Conservation (phyloP, 2,888 invertebrate species). For the Cryptosula pallasiana region DNA sequence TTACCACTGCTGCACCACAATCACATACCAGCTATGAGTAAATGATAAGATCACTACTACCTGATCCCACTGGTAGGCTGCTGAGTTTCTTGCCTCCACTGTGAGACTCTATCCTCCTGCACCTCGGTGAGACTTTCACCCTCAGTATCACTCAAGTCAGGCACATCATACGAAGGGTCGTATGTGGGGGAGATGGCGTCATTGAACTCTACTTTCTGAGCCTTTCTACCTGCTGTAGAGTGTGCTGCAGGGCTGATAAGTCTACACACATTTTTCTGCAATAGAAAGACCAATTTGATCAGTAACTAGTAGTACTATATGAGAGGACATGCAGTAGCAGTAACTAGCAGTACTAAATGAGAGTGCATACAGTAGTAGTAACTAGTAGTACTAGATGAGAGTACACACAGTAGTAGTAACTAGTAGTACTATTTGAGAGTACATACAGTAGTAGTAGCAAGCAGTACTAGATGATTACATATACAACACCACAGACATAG, state of each 20-base stretch:
- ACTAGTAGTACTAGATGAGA: not conserved
- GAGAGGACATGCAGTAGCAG: not conserved
- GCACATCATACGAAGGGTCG: constrained; percentile 1
- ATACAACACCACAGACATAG: too few species aligned
- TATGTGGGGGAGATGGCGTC: constrained; percentile 1
- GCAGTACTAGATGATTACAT: not conserved
- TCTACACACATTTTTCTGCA: not conserved
- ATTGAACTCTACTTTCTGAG: not conserved
- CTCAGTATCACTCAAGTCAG: constrained; percentile 17
- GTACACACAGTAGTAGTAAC: too few species aligned
- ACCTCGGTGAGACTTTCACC: not conserved
- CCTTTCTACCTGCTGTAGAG: not conserved
- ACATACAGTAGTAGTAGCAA: not conserved
- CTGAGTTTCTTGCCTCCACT: constrained; percentile 7
- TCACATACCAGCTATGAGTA: too few species aligned
- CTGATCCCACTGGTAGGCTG: not conserved
- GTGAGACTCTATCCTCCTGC: not conserved
- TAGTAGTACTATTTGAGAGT: not conserved
- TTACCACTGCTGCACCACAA: too few species aligned
- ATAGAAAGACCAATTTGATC: too few species aligned
- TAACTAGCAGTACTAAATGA: not conserved
- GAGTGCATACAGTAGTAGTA: not conserved
- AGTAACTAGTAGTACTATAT: too few species aligned
- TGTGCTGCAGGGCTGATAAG: not conserved
- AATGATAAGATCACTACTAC: too few species aligned